Evolutionary conservation across 1,140 invertebrate species (phyloP), one percentile per base, ranked within the genome.

Genomic region (Vanessa atalanta): DNA sequence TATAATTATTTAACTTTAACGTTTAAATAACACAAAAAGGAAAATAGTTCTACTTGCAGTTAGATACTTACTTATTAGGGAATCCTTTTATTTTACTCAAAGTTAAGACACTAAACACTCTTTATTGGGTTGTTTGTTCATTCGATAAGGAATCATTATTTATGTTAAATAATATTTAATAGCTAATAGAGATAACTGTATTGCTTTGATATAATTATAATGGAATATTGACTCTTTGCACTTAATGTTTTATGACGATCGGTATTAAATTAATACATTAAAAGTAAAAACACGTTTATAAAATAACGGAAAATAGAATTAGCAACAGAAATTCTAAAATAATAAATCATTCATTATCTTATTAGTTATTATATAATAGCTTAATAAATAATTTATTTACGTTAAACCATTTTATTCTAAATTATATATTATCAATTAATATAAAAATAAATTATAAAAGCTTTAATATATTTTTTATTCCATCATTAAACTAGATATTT

Each of bases 41-140:
- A 43, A 43, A 9, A 43, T 43, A 43, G 1, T 43, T 43, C 9
- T 43, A 43, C 37, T 14, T 14, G 0, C 13, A 50, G 7, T 50
- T 14, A 20, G 20, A 20, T 20, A 50, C 11, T 23, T 11, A 92
- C 93, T 4, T 55, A 53, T 68, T 26, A n/a, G 50, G 43, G 60
- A 61, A 50, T 20, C 4, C 11, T 66, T 51, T 9, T 37, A 12
- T 61, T 61, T 37, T 61, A 37, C 13, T 37, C 5, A 31, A 61
- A 43, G 53, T 57, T 11, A 60, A 60, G 23, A 37, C 0, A 31
- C 23, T 8, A 11, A 20, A 69, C 15, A 65, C 53, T 23, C 53
- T 20, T 48, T 47, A 48, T 48, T 47, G 47, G 64, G 61, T 65
- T 71, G 70, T 61, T 71, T 71, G 70, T 65, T 51, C 37, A 9